These are phyloP conservation scores for Montipora cactus DNA, from an alignment of 64 coral and sea anemone genomes.

Conservation along the genomic window DNA sequence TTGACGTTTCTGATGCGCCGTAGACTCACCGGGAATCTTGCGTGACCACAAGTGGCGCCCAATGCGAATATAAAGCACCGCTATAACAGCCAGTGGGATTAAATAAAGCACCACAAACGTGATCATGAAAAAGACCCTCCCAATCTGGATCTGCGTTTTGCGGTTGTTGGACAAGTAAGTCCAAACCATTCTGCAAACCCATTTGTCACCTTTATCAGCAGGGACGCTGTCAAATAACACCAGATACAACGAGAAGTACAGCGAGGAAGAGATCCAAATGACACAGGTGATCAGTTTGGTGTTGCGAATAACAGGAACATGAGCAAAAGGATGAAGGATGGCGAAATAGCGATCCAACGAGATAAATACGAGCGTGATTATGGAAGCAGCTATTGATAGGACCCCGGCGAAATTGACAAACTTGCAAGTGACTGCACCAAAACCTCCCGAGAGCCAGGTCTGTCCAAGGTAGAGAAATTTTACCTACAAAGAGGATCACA, in stretches of 20 bases:
- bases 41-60: conserved; percentile 77
- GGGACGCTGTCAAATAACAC: conserved; percentile 74
- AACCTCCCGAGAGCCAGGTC: conserved; percentile 70
- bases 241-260: conserved; percentile 79
- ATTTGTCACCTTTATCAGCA: not conserved
- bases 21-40: conserved; percentile 77
- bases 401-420: conserved; percentile 83
- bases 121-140: conserved; percentile 74
- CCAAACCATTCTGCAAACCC: conserved; percentile 77
- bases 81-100: conserved; percentile 65
- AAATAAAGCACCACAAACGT: conserved; percentile 79
- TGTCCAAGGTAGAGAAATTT: conserved; percentile 74
- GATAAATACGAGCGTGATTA: conserved; percentile 81
- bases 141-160: conserved; percentile 42
- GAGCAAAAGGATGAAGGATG: conserved; percentile 86
- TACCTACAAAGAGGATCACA: conserved; percentile 7
- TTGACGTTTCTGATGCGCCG: conserved; percentile 55
- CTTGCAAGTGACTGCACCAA: conserved; percentile 88
- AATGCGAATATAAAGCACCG: conserved; percentile 68
- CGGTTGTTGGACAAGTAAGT: conserved; percentile 22
- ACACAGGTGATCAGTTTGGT: conserved; percentile 84
- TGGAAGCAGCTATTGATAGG: conserved; percentile 80
- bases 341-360: conserved; percentile 92
- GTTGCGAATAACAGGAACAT: conserved; percentile 85
- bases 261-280: conserved; percentile 78